phyloP scores from a whole-genome alignment of 2,113 vertebrate species.

The Archilochus colubris region DNA sequence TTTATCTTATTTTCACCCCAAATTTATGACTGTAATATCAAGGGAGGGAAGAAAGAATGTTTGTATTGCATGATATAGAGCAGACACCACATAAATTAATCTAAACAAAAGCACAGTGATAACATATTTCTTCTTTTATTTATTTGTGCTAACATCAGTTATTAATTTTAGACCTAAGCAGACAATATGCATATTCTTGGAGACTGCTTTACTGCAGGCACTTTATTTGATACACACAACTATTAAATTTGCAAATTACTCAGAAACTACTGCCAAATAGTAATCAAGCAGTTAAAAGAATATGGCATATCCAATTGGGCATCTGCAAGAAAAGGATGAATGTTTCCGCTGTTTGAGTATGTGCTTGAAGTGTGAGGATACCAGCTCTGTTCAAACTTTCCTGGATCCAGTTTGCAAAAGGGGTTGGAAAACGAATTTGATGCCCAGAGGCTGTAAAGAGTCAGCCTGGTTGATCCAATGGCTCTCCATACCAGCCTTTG shows the following conservation, averaged over 20 bases:
- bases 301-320: background rate
- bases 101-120: slow-evolving; percentile 70
- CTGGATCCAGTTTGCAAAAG: background rate
- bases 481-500: background rate
- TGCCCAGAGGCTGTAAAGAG: background rate
- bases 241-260: slow-evolving; percentile 73
- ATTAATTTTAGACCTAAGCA: slow-evolving; percentile 73
- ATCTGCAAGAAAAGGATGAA: slow-evolving; percentile 37
- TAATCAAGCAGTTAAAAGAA: slow-evolving; percentile 73
- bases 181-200: slow-evolving; percentile 66
- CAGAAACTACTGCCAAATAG: slow-evolving; percentile 70
- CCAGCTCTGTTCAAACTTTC: background rate
- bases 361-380: slow-evolving; percentile 9
- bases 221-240: slow-evolving; percentile 67
- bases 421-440: background rate
- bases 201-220: slow-evolving; percentile 69
- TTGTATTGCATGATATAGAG: slow-evolving; percentile 43
- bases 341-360: slow-evolving; percentile 42
- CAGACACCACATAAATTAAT: slow-evolving; percentile 60
- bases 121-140: slow-evolving; percentile 51
- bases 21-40: slow-evolving; percentile 48
- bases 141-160: slow-evolving; percentile 61
- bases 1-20: slow-evolving; percentile 30
- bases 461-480: background rate
- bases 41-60: background rate